Conservation (phyloP, 2,113 vertebrate genomes). For the Tragulus kanchil region DNA sequence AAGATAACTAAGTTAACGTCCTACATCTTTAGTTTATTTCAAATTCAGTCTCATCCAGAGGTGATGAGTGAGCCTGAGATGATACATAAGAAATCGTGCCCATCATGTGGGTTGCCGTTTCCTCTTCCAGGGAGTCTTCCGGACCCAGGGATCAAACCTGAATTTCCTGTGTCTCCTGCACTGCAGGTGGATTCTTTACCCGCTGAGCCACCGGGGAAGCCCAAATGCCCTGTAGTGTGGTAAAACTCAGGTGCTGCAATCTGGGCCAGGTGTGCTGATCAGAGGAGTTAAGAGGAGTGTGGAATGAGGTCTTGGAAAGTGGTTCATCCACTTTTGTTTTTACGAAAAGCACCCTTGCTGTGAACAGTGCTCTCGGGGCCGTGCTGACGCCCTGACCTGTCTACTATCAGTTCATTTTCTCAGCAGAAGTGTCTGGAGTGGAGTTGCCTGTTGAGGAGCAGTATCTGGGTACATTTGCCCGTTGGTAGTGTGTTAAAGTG, state of each 20-base stretch:
- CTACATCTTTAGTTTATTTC: neutral
- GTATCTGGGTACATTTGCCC: accelerated
- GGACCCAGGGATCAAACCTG: neutral
- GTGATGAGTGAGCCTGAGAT: neutral
- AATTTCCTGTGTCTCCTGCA: neutral
- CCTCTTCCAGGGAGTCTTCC: neutral
- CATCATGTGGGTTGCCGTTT: neutral
- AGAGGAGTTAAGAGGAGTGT: neutral
- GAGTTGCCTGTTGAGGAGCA: neutral
- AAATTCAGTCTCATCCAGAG: neutral
- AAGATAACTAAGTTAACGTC: constrained; percentile 1
- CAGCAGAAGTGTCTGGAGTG: neutral
- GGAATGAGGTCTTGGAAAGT: neutral
- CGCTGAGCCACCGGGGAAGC: neutral
- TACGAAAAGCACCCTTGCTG: neutral
- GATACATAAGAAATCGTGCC: neutral
- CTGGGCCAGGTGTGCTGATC: neutral
- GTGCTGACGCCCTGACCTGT: neutral
- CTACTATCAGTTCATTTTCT: neutral
- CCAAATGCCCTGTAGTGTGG: neutral
- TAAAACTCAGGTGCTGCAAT: neutral
- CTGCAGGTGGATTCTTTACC: neutral
- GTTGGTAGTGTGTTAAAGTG: accelerated
- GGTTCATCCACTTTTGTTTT: neutral
- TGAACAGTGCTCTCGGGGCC: neutral